These are phyloP conservation scores for Phrynocephalus versicolor DNA, from an alignment of 2,113 vertebrate genomes.

Conservation along the genomic window DNA sequence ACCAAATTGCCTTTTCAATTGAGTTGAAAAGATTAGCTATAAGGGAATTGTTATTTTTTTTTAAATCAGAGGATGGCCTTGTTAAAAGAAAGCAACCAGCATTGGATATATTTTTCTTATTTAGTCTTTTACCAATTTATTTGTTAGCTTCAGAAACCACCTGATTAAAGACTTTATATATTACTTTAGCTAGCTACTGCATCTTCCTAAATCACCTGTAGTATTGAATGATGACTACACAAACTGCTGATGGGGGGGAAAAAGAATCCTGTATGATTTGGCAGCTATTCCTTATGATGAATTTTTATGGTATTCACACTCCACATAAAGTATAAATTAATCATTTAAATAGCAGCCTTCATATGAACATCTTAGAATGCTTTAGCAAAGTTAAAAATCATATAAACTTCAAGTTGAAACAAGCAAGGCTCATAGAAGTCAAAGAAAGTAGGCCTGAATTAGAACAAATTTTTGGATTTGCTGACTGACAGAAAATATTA, in stretches of 20 bases:
- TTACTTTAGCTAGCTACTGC: constrained; percentile 34
- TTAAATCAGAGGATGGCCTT: neutral
- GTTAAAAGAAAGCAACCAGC: neutral
- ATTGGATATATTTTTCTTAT: neutral
- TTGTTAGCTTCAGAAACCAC: constrained; percentile 34
- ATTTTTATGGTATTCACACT: constrained; percentile 54
- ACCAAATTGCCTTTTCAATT: neutral
- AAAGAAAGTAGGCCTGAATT: neutral
- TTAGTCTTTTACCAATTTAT: constrained; percentile 29
- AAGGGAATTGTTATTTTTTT: neutral
- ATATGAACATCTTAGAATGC: neutral
- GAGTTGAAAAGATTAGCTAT: neutral
- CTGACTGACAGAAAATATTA: neutral
- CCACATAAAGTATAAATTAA: constrained; percentile 45
- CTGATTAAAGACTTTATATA: constrained; percentile 42
- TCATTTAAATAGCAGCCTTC: constrained; percentile 45
- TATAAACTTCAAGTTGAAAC: neutral
- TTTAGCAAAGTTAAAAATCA: constrained; percentile 14
- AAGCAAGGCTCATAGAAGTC: neutral
- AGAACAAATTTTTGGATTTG: neutral
- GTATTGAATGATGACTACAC: constrained; percentile 46
- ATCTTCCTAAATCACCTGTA: constrained; percentile 42
- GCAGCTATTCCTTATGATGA: constrained; percentile 38
- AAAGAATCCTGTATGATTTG: constrained; percentile 19
- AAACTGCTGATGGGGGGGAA: constrained; percentile 10